phyloP scores from a whole-genome alignment of 2,888 invertebrate species.

The Diadromus collaris region DNA sequence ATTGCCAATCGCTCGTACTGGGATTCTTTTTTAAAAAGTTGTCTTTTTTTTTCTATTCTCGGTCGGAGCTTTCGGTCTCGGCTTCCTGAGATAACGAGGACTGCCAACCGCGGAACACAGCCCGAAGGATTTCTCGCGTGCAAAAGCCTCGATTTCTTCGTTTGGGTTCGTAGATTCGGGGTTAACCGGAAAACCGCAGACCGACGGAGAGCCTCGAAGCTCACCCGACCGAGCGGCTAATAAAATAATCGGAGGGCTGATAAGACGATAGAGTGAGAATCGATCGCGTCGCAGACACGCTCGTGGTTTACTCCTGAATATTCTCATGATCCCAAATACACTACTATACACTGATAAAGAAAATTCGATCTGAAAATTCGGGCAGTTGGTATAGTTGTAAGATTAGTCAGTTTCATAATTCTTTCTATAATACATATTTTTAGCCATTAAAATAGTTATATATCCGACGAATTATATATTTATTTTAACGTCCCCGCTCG shows the following conservation, averaged over 20 bases:
- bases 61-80: not conserved
- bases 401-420: no score
- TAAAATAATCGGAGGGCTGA: constrained; percentile 56
- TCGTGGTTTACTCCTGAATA: not conserved
- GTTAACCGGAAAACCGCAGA: constrained; percentile 59
- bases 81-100: constrained; percentile 23
- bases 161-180: constrained; percentile 21
- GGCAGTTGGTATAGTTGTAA: no score
- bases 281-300: constrained; percentile 10
- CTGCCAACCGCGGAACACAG: constrained; percentile 18
- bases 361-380: no score
- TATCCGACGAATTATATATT: no score
- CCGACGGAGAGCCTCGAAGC: constrained; percentile 43
- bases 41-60: not conserved
- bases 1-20: constrained; percentile 3
- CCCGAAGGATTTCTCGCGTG: constrained; percentile 19
- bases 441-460: no score
- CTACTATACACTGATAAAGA: no score
- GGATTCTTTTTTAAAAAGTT: not conserved
- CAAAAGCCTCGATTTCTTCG: constrained; percentile 16
- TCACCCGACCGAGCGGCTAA: constrained; percentile 23
- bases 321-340: not conserved
- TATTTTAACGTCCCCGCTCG: no score
- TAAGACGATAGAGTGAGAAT: constrained; percentile 47
- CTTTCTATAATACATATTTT: no score